Base-by-base conservation (phyloP, 2,888 invertebrate genomes). In the Mesoligia furuncula region DNA sequence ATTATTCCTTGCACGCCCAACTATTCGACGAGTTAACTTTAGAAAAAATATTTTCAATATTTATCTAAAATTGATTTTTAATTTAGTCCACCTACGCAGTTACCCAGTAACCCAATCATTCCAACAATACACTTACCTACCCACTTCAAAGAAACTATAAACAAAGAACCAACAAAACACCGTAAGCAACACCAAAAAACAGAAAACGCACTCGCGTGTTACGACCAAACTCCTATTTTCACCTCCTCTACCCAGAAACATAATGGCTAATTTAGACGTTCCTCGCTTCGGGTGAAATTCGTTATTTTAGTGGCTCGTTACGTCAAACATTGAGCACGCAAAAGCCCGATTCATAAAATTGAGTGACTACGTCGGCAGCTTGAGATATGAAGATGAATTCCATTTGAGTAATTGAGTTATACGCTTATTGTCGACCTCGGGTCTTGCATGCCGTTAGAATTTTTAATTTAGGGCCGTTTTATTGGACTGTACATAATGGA, bases 321-420 rank as follows among this genome's bases (percentile, higher is more conserved):
- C 89, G 89, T 92, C 90, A 92, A 93, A 93, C 90, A 91, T 90
- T 89, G 93, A 91, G 88, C 95, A 95, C 95, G 95, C 94, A 92
- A 95, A 93, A 92, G 84, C 85, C 84, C 94, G 90, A 95, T 95
- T 94, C 93, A 94, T 95, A 94, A 95, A 93, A 92, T 91, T 92
- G 92, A 93, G 93, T 91, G 93, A 92, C 91, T 91, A 90, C 90
- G 84, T 87, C 79, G 89, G 87, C 88, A 90, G 86, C 82, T 90
- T 86, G 90, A 92, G 92, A 93, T 92, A 92, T 91, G 92, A 93
- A 93, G 93, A 94, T 90, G 92, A 92, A 94, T 94, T 90, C 90
- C 90, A 91, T 92, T 92, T 90, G 77, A 81, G 92, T 92, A 94
- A 93, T 93, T 93, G 91, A 92, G 91, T 91, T 91, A 91, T 90